phyloP scores from a whole-genome alignment of 2,797 vertebrate genomes.

The Vipera ursinii region DNA sequence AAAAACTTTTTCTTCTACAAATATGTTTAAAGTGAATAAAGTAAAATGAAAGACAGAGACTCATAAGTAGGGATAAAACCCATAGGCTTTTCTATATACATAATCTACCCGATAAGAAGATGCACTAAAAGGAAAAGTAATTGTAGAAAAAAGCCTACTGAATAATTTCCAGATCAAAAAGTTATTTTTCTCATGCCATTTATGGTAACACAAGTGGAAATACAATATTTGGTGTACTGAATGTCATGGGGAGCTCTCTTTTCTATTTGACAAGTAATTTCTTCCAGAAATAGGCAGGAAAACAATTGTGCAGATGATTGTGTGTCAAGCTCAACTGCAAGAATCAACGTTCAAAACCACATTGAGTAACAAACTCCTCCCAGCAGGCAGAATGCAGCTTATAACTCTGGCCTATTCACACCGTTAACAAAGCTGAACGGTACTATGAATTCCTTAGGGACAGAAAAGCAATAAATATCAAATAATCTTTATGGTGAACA shows the following conservation, averaged over 20 bases:
- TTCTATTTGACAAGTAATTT: background rate
- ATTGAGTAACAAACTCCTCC: background rate
- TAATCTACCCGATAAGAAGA: background rate
- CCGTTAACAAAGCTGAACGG: background rate
- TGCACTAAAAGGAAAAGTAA: background rate
- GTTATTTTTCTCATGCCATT: background rate
- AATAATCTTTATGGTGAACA: background rate
- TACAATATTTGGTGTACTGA: background rate
- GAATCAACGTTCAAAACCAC: background rate
- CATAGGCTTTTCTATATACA: background rate
- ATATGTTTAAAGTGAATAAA: background rate
- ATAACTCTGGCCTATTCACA: background rate
- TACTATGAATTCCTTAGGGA: background rate
- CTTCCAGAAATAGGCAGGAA: background rate
- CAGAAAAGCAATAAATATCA: constrained; percentile 15
- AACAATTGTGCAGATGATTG: background rate
- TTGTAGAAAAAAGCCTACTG: background rate
- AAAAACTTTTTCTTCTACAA: background rate
- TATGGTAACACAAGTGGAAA: background rate
- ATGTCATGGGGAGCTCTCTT: background rate
- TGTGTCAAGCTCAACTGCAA: background rate
- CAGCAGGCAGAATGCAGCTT: background rate
- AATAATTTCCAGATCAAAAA: background rate
- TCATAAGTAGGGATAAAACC: background rate
- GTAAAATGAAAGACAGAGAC: background rate